Base-by-base conservation (phyloP, 2,888 invertebrate species). In the Glaucopsyche alexis region DNA sequence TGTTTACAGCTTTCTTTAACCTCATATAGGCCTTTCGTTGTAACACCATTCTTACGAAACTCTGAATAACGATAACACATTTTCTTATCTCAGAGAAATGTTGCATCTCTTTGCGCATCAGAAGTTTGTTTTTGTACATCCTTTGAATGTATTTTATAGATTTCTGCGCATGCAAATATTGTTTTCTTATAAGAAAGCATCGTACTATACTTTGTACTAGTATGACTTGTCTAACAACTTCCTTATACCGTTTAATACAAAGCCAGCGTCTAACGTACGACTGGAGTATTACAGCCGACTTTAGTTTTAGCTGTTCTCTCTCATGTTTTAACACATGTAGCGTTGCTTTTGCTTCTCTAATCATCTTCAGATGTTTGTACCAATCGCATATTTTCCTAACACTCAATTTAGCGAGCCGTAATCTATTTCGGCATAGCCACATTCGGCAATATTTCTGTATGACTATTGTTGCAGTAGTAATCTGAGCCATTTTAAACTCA, bases 341-440 rank as follows among this genome's bases (percentile, higher is more conserved):
- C 64, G 76, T 81, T 5, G 74, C 74, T 78, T 84, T 87, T 13
- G 90, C 89, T 78, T 85, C 81, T 72, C 80, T 82, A 14, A 85
- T 83, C 74, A 81, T 76, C 76, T 80, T 85, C 2, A 84, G 67
- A 77, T 89, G 90, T 77, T 80, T 87, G 79, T 92, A 94, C 89
- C 92, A 94, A 14, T 81, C 84, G 80, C 95, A 94, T 71, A 95
- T 93, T 76, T 82, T 90, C 0, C 84, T 72, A 9, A 91, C 90
- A n/a, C 94, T 92, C 0, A 73, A 79, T 79, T 93, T 90, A 71
- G 82, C 79, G 73, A 79, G 85, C 1, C 76, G 76, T 47, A 87
- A 80, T 9, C 82, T 86, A 52, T 78, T 86, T 3, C 84, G 83
- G 75, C 84, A 85, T 4, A 84, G 77, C 86, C 88, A 89, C 89